Evolutionary conservation across 2,797 vertebrate genomes (phyloP), one percentile per base, ranked within the genome.

Genomic region (Eptatretus atami): DNA sequence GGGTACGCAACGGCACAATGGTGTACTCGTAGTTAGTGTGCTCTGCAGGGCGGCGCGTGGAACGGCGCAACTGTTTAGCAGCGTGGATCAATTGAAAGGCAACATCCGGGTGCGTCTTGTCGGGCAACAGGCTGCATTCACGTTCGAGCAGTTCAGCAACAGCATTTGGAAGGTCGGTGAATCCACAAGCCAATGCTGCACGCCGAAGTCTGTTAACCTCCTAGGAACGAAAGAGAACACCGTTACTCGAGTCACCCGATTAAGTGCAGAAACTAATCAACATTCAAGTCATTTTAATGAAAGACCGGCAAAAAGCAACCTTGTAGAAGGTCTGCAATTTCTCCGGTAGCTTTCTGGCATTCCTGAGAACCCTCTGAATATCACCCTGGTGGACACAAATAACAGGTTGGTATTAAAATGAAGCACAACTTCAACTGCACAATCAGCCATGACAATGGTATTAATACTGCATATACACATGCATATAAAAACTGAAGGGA

Each of bases 261-360:
- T 44, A 3, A 44, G 31, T 44, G 31, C 6, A 44, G 31, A 44
- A 44, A 44, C 2, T 44, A 44, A 5, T 8, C 31, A 44, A 44
- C 4, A 44, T 44, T 44, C 31, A 44, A 44, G 31, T 44, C 31
- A 44, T 44, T 44, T 5, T 44, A 44, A 44, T 44, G 31, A 44
- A 44, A 44, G 6, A 19, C 19, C 6, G 31, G 31, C 31, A 44
- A 8, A 44, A 44, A n/a, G 73, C 74, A 71, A 96, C 92, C 79
- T 99, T 99, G 64, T 99, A 99, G 71, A 99, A 99, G 8, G 92
- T 99, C 65, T 94, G 88, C 31, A 88, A 96, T 77, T 99, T 99
- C 71, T 99, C 92, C 14, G 92, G 92, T 63, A 99, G 76, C 71
- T 98, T 99, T 66, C 90, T 79, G 69, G 92, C 90, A 65, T 98